These are phyloP conservation scores for Archips xylosteana DNA, from an alignment of 2,888 invertebrate genomes.

Conservation along the genomic window DNA sequence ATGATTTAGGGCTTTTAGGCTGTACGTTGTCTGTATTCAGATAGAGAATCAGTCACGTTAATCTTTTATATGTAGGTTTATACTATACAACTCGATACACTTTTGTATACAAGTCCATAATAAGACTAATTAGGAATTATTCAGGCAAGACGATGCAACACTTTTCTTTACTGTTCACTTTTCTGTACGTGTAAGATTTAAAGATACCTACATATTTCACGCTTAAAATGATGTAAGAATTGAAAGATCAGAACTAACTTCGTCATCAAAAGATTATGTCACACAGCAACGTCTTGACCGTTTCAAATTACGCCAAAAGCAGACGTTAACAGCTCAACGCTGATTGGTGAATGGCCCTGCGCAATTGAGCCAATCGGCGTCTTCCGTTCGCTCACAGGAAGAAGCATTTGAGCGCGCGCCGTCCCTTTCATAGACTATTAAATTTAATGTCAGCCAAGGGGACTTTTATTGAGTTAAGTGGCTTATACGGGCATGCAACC, in stretches of 20 bases:
- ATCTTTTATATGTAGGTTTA: too few species aligned
- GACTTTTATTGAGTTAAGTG: slow-evolving; percentile 83
- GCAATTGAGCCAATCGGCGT: slow-evolving; percentile 84
- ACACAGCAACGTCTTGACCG: slow-evolving; percentile 34
- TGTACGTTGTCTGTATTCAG: too few species aligned
- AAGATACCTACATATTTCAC: too few species aligned
- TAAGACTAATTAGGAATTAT: too few species aligned
- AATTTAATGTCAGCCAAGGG: slow-evolving; percentile 81
- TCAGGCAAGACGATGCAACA: too few species aligned
- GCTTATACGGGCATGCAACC: slow-evolving; percentile 73
- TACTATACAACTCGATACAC: too few species aligned
- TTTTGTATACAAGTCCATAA: too few species aligned
- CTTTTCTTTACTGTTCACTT: too few species aligned
- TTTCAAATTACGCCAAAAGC: slow-evolving; percentile 30
- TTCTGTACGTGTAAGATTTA: too few species aligned
- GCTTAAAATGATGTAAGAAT: background rate
- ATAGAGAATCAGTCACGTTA: too few species aligned
- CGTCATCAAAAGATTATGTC: slow-evolving; percentile 33
- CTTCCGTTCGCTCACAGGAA: slow-evolving; percentile 81
- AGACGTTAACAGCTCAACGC: slow-evolving; percentile 56
- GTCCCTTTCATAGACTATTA: slow-evolving; percentile 83
- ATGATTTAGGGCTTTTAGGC: too few species aligned
- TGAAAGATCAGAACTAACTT: background rate
- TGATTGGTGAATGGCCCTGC: slow-evolving; percentile 79
- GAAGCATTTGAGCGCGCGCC: slow-evolving; percentile 71